Conservation (phyloP, 2,888 invertebrate species). For the Nomada ruficornis region DNA sequence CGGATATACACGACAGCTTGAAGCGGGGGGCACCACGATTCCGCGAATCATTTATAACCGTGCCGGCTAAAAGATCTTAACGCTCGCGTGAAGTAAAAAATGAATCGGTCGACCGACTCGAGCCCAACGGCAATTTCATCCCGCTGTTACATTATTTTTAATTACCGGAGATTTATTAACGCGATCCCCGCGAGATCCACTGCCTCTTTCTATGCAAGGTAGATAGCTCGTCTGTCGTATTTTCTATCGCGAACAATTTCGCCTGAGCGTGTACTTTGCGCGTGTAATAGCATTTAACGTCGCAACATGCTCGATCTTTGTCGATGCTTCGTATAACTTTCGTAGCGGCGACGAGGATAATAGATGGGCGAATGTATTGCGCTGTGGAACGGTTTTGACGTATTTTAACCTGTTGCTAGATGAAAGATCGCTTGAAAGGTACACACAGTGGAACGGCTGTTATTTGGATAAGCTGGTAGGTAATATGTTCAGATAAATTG, state of each 20-base stretch:
- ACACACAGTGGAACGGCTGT: no score
- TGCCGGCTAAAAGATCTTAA: conserved; percentile 71
- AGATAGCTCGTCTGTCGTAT: not conserved
- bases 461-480: no score
- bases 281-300: conserved; percentile 3
- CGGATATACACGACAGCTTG: conserved; percentile 54
- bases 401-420: not conserved
- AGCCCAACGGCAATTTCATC: conserved; percentile 68
- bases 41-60: conserved; percentile 72
- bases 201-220: not conserved
- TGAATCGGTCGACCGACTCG: conserved; percentile 69
- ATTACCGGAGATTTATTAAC: conserved; percentile 76
- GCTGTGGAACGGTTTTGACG: not conserved
- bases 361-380: not conserved
- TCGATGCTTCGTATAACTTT: not conserved
- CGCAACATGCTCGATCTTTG: not conserved
- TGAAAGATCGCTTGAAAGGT: not conserved
- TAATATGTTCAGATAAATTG: no score
- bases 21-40: conserved; percentile 60
- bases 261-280: not conserved
- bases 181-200: conserved; percentile 60
- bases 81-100: conserved; percentile 73
- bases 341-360: not conserved
- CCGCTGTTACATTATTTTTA: conserved; percentile 72
- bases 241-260: conserved; percentile 10